Evolutionary conservation across 2,113 vertebrate species (phyloP).

Genomic region (Columba livia): DNA sequence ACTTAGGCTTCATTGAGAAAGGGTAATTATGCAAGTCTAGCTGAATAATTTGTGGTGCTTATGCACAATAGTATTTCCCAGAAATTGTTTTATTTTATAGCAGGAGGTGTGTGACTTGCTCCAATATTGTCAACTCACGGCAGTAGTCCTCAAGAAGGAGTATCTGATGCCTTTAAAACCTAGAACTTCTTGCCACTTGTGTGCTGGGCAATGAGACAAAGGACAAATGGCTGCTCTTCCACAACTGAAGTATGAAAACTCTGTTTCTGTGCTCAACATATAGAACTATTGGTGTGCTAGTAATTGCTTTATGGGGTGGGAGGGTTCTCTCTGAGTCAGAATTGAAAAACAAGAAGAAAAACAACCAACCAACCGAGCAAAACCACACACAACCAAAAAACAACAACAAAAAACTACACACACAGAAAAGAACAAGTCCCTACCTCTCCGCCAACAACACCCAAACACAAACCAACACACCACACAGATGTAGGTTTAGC

Average conservation of each 20-base stretch:
- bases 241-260: background rate
- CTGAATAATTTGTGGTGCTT: background rate
- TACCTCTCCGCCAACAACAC: too few species aligned
- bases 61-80: too few species aligned
- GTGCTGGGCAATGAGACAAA: background rate
- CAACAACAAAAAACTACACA: too few species aligned
- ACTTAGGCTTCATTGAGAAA: background rate
- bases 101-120: background rate
- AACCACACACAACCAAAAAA: too few species aligned
- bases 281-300: background rate
- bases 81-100: background rate
- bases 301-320: background rate
- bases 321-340: background rate
- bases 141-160: background rate
- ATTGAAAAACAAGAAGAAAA: too few species aligned
- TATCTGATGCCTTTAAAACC: background rate
- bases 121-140: fast-evolving
- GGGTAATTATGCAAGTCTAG: background rate
- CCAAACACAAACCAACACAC: too few species aligned
- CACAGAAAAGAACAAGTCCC: too few species aligned
- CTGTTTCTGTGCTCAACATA: background rate
- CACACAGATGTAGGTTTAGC: too few species aligned
- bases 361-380: too few species aligned
- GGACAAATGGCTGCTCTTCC: background rate
- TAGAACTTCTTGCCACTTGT: background rate